Evolutionary conservation across 2,888 invertebrate genomes (phyloP).

Genomic region (Zonitis immaculata): DNA sequence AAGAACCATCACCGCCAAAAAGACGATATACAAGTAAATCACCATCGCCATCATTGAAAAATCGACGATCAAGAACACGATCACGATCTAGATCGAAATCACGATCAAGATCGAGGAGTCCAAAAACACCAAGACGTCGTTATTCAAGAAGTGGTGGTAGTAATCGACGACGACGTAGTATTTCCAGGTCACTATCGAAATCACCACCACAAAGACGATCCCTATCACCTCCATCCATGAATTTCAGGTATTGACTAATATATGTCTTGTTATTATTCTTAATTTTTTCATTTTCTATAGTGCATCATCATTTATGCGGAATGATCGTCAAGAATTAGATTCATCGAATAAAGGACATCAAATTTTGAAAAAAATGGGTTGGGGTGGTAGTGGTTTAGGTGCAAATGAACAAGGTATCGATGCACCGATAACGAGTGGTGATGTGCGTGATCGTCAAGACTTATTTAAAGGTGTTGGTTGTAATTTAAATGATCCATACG

Average conservation of each 20-base stretch:
- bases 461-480: constrained; percentile 94
- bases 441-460: constrained; percentile 84
- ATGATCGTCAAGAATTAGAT: constrained; percentile 61
- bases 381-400: constrained; percentile 93
- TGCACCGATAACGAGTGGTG: constrained; percentile 88
- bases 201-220: constrained; percentile 41
- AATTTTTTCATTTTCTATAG: constrained; percentile 22
- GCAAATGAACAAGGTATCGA: constrained; percentile 94
- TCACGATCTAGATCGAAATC: constrained; percentile 52
- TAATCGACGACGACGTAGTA: constrained; percentile 16
- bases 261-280: neutral
- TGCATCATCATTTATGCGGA: constrained; percentile 28
- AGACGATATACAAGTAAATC: constrained; percentile 69
- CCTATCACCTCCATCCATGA: constrained; percentile 43
- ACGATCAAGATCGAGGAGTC: constrained; percentile 48
- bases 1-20: constrained; percentile 68
- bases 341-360: constrained; percentile 95
- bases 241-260: constrained; percentile 32
- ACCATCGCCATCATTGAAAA: constrained; percentile 43
- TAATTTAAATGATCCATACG: constrained; percentile 91
- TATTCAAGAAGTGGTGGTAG: constrained; percentile 35
- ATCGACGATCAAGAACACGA: constrained; percentile 37
- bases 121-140: constrained; percentile 48
- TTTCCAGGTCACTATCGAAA: constrained; percentile 48
- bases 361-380: constrained; percentile 96